Percentiles rank a stretch among this genome's conserved stretches.
These are phyloP conservation scores for Mohoua ochrocephala DNA, from an alignment of 2,113 vertebrate genomes.

Conservation along the genomic window DNA sequence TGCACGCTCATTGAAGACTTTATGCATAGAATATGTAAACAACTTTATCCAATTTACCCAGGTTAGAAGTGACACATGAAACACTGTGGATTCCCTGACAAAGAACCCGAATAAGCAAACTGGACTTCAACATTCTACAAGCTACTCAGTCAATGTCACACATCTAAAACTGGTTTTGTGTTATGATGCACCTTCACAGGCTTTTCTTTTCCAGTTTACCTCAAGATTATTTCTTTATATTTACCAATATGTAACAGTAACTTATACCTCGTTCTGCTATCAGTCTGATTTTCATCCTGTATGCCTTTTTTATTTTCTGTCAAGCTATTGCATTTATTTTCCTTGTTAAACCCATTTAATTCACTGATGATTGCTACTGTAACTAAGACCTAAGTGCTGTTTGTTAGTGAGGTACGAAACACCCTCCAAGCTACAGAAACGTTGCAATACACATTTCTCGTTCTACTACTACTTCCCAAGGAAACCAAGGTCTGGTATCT, in stretches of 20 bases:
- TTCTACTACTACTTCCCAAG: background rate
- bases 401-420: background rate
- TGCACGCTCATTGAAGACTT: background rate
- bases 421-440: background rate
- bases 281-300: background rate
- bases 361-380: background rate
- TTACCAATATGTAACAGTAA: background rate
- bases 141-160: background rate
- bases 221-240: background rate
- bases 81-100: background rate
- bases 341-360: background rate
- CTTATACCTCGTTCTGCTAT: background rate
- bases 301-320: background rate
- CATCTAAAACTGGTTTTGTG: background rate
- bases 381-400: background rate
- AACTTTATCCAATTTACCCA: background rate
- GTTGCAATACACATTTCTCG: background rate
- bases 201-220: background rate
- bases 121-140: background rate
- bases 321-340: background rate
- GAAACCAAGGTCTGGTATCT: background rate
- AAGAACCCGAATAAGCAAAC: background rate
- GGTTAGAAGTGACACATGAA: background rate
- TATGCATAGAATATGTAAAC: background rate
- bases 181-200: background rate